phyloP scores from a whole-genome alignment of 1,140 invertebrate species.

The Notospermus geniculatus region DNA sequence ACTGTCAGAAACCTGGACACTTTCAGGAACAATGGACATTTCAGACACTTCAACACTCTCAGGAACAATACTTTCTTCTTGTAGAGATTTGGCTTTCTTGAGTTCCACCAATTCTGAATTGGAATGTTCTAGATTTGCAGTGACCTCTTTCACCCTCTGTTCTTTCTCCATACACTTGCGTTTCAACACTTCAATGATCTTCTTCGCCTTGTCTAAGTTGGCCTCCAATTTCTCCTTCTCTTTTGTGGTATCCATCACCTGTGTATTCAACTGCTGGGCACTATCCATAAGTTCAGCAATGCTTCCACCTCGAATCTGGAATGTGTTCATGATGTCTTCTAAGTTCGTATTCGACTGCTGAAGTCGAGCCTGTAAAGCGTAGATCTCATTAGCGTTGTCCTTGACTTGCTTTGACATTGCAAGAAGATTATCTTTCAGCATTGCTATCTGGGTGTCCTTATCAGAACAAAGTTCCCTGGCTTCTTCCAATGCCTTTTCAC shows the following conservation, averaged over 20 bases:
- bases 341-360: neutral
- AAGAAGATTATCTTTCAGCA: neutral
- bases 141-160: neutral
- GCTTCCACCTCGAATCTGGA: neutral
- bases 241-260: neutral
- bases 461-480: neutral
- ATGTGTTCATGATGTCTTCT: slow-evolving; percentile 2
- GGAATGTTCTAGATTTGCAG: slow-evolving; percentile 5
- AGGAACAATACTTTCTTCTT: too few species aligned
- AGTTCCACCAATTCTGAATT: neutral
- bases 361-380: slow-evolving; percentile 5
- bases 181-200: slow-evolving; percentile 3
- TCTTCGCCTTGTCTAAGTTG: slow-evolving; percentile 3
- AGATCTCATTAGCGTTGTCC: neutral
- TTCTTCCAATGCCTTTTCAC: neutral
- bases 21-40: too few species aligned
- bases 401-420: slow-evolving; percentile 2
- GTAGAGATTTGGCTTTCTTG: too few species aligned
- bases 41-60: too few species aligned
- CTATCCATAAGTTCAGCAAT: neutral
- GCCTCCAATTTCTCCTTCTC: slow-evolving; percentile 2
- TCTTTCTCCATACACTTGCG: slow-evolving; percentile 9
- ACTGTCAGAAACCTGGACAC: too few species aligned
- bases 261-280: slow-evolving; percentile 1
- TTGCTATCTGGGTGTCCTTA: neutral